Conservation (phyloP, 1,140 invertebrate genomes). For the Phymorhynchus buccinoides region DNA sequence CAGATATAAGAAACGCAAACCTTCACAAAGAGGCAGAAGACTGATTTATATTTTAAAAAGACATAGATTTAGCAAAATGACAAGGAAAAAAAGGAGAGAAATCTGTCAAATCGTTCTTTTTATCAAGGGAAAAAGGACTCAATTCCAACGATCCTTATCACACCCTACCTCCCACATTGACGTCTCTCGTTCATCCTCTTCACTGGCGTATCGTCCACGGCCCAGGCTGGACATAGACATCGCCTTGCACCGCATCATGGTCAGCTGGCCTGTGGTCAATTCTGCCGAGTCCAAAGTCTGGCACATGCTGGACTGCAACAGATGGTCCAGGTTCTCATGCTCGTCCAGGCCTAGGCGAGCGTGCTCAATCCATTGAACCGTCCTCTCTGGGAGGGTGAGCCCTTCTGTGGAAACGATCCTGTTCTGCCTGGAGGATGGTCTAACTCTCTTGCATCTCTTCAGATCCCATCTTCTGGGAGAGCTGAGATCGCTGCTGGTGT, state of each 20-base stretch:
- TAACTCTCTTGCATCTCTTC: background rate
- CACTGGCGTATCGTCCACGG: background rate
- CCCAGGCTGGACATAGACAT: conserved; percentile 2
- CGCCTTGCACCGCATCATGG: background rate
- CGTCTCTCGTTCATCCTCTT: conserved; percentile 9
- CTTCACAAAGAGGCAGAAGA: too few species aligned
- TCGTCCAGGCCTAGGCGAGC: background rate
- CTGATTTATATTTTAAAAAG: too few species aligned
- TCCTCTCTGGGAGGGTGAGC: conserved; percentile 7
- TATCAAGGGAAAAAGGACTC: too few species aligned
- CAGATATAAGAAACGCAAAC: too few species aligned
- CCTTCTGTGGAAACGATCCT: conserved; percentile 6
- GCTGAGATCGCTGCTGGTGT: background rate
- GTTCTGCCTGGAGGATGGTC: background rate
- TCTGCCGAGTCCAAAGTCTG: background rate
- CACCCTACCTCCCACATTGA: conserved; percentile 18
- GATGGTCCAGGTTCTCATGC: background rate
- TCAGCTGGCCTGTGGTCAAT: background rate
- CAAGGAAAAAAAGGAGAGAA: too few species aligned
- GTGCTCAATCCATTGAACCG: conserved; percentile 9
- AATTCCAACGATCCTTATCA: background rate
- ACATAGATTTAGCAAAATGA: too few species aligned
- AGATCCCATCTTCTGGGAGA: background rate
- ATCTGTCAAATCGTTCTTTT: too few species aligned
- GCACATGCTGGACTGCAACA: background rate